A percentile compares a stretch with the other conserved stretches of the same genome.
Conservation (phyloP, 1,140 invertebrate species). For the Onthophagus taurus region DNA sequence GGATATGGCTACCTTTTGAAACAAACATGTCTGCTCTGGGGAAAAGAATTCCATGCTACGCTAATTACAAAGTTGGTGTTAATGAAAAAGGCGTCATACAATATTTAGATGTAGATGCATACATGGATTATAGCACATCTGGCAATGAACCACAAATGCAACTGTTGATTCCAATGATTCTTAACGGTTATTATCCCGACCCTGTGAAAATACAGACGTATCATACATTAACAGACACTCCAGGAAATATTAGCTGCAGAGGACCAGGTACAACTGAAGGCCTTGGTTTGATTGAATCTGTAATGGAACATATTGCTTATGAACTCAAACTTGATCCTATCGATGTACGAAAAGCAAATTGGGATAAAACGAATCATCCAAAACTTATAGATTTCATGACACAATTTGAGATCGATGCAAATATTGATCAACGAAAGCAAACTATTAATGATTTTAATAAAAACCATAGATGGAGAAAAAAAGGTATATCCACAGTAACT, state of each 20-base stretch:
- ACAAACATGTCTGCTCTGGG: constrained; percentile 57
- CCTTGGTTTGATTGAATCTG: constrained; percentile 57
- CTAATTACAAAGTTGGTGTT: constrained; percentile 59
- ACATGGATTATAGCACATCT: constrained; percentile 49
- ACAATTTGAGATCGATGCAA: constrained; percentile 47
- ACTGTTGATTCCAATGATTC: constrained; percentile 17
- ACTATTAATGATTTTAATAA: constrained; percentile 54
- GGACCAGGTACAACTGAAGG: constrained; percentile 49
- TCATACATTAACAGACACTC: constrained; percentile 37
- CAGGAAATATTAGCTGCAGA: constrained; percentile 37
- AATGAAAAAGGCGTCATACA: constrained; percentile 57
- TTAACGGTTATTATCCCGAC: constrained; percentile 32
- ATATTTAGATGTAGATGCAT: constrained; percentile 51
- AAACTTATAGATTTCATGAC: constrained; percentile 41
- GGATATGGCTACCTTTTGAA: constrained; percentile 52
- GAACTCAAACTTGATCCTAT: constrained; percentile 55
- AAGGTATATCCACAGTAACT: constrained; percentile 55
- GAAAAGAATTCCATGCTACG: constrained; percentile 47
- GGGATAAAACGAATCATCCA: constrained; percentile 33
- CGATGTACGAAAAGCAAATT: constrained; percentile 54
- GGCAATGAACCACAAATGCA: constrained; percentile 19
- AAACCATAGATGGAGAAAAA: constrained; percentile 67
- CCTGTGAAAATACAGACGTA: constrained; percentile 36
- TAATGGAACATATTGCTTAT: constrained; percentile 75
- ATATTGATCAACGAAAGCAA: constrained; percentile 48